A percentile compares a stretch with the other conserved stretches of the same genome.
phyloP scores from a whole-genome alignment of 1,140 invertebrate species.

The Armadillidium nasatum region DNA sequence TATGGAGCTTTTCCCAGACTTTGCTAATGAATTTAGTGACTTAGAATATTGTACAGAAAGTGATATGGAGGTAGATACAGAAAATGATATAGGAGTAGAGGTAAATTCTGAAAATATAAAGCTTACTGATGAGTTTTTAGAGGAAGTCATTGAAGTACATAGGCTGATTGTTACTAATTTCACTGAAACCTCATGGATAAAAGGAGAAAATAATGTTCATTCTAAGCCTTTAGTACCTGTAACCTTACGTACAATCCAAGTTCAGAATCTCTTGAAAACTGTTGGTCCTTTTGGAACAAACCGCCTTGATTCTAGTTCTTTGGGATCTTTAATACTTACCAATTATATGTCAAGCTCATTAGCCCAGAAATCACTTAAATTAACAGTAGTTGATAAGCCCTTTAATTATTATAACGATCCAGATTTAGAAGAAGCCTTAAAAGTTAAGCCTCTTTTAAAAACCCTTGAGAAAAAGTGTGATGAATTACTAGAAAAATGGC shows the following conservation, averaged over 20 bases:
- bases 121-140: conserved; percentile 48
- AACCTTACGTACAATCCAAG: conserved; percentile 19
- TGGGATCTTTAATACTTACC: conserved; percentile 36
- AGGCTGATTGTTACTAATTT: conserved; percentile 45
- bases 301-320: conserved; percentile 27
- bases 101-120: conserved; percentile 30
- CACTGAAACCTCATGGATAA: conserved; percentile 46
- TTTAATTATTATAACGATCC: conserved; percentile 83
- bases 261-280: conserved; percentile 27
- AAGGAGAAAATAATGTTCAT: neutral
- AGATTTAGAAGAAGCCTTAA: conserved; percentile 69
- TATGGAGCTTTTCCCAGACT: conserved; percentile 68
- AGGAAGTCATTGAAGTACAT: conserved; percentile 46
- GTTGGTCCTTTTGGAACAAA: conserved; percentile 31
- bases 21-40: conserved; percentile 56
- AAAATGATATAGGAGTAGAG: neutral
- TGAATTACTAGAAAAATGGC: conserved; percentile 75
- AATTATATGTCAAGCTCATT: conserved; percentile 34
- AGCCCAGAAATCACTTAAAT: conserved; percentile 21
- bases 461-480: conserved; percentile 59
- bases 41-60: conserved; percentile 33
- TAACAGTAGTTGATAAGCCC: conserved; percentile 47
- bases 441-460: conserved; percentile 65
- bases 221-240: conserved; percentile 28
- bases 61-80: conserved; percentile 18